These are phyloP conservation scores for Scatophagus argus DNA, from an alignment of 2,113 vertebrate genomes.

Conservation along the genomic window DNA sequence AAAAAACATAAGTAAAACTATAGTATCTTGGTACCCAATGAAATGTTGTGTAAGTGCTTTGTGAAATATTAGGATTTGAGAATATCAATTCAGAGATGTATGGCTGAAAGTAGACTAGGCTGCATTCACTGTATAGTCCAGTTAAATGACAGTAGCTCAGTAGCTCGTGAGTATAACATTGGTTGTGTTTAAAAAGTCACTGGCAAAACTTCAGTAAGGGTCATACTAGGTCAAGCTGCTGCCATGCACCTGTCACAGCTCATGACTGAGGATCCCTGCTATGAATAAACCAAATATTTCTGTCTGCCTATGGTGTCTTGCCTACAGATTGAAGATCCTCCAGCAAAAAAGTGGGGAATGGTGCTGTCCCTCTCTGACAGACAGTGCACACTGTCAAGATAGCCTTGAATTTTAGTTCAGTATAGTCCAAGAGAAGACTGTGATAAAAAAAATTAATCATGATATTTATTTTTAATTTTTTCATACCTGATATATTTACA, in stretches of 20 bases:
- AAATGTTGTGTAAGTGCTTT: neutral
- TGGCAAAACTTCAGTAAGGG: constrained; percentile 37
- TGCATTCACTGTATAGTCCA: neutral
- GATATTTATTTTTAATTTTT: neutral
- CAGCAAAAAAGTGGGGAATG: constrained; percentile 37
- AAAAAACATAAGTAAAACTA: neutral
- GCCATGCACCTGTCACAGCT: constrained; percentile 42
- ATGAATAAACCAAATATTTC: constrained; percentile 67
- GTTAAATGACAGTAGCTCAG: constrained; percentile 22
- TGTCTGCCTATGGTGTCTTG: constrained; percentile 35
- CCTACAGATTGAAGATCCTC: constrained; percentile 49
- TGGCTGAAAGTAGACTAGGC: neutral
- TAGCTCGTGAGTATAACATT: constrained; percentile 31
- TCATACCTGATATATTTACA: constrained; percentile 14
- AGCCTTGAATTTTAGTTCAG: constrained; percentile 31
- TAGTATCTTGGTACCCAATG: neutral
- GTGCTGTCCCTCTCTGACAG: constrained; percentile 38
- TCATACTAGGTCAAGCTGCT: constrained; percentile 59
- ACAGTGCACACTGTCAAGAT: constrained; percentile 37
- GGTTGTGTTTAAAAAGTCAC: constrained; percentile 30
- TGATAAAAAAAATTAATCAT: constrained; percentile 1
- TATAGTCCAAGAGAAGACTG: neutral
- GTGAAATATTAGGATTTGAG: neutral
- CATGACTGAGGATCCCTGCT: constrained; percentile 47
- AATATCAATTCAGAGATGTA: neutral